Conservation (phyloP, 37 sponge, comb jelly and placozoan genomes). For the Bolinopsis microptera region DNA sequence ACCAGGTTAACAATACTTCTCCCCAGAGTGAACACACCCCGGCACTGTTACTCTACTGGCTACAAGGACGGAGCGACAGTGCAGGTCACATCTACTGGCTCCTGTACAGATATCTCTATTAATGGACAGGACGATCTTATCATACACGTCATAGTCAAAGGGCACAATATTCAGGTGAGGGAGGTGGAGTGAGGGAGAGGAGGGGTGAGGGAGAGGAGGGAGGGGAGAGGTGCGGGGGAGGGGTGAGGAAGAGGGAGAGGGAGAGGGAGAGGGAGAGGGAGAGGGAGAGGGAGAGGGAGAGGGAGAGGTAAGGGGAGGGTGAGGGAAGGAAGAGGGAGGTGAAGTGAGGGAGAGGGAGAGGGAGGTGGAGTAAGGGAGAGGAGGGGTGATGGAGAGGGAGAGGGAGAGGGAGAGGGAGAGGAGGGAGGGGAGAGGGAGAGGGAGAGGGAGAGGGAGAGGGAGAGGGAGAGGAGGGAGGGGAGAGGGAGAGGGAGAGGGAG, state of each 20-base stretch:
- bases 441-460: not conserved
- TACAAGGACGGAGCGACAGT: conserved; percentile 28
- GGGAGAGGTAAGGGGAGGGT: not conserved
- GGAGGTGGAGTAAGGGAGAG: not conserved
- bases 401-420: not conserved
- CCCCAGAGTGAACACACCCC: not conserved
- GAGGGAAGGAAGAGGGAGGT: not conserved
- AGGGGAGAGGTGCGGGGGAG: not conserved
- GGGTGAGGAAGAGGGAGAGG: not conserved
- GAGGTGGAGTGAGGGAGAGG: not conserved
- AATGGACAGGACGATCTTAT: not conserved
- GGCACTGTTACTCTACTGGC: conserved; percentile 22
- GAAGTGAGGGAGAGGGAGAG: not conserved
- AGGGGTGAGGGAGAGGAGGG: not conserved
- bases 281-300: not conserved
- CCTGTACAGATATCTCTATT: not conserved
- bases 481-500: not conserved
- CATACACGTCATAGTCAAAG: not conserved
- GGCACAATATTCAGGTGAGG: not conserved
- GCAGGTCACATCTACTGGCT: not conserved
- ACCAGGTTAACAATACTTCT: too few species aligned
- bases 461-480: not conserved
- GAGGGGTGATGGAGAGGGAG: not conserved
- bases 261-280: not conserved
- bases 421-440: not conserved